These are phyloP conservation scores for Megaleporinus macrocephalus DNA, from an alignment of 2,113 vertebrate species.

Conservation along the genomic window DNA sequence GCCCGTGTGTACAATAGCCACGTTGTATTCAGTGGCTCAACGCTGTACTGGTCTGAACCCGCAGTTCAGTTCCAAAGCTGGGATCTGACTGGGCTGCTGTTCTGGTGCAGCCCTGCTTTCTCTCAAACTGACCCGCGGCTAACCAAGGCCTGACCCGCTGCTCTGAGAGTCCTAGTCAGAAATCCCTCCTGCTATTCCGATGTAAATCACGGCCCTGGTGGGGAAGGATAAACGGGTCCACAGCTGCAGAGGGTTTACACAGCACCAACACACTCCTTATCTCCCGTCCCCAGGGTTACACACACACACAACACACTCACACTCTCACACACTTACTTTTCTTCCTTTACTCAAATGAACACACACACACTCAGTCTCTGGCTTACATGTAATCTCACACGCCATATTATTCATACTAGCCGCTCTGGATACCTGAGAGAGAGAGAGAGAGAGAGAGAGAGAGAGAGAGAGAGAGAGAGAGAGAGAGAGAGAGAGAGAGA, in stretches of 20 bases:
- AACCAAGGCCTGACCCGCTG: constrained; percentile 10
- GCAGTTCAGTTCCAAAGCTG: constrained; percentile 23
- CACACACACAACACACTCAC: constrained; percentile 20
- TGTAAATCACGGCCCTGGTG: constrained; percentile 39
- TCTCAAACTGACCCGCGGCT: constrained; percentile 1
- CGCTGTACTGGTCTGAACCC: neutral
- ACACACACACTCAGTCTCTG: constrained; percentile 18
- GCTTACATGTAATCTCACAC: constrained; percentile 46
- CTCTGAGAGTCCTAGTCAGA: constrained; percentile 6
- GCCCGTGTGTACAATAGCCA: constrained; percentile 26
- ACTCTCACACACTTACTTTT: constrained; percentile 6
- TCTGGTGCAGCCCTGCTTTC: constrained; percentile 29
- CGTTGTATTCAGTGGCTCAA: neutral
- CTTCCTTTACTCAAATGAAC: neutral
- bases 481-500: no score
- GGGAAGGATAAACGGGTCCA: constrained; percentile 33
- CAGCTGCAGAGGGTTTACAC: constrained; percentile 38
- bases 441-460: no score
- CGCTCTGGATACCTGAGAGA: constrained; percentile 36
- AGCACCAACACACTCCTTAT: constrained; percentile 39
- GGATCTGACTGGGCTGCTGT: constrained; percentile 34
- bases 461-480: no score
- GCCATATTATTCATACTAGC: constrained; percentile 47
- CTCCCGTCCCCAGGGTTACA: constrained; percentile 37
- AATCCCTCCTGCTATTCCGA: constrained; percentile 13